These are phyloP conservation scores for Eupleurogrammus muticus DNA, from an alignment of 2,797 vertebrate genomes.

Conservation along the genomic window DNA sequence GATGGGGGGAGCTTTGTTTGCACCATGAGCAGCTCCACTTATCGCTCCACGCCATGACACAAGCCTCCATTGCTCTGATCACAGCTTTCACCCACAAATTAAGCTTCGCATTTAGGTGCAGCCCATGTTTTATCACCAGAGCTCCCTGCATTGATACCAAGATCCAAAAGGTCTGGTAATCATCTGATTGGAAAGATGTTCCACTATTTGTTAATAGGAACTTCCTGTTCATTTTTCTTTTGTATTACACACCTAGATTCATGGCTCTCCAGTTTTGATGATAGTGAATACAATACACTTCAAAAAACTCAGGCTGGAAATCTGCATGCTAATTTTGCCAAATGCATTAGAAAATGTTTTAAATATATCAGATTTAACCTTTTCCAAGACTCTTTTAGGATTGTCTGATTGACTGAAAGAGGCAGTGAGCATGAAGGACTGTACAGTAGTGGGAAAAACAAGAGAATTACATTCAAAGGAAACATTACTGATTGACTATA, in stretches of 20 bases:
- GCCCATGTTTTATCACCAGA: conserved; percentile 26
- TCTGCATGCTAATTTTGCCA: conserved; percentile 48
- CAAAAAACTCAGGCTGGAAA: conserved; percentile 33
- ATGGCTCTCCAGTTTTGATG: conserved; percentile 38
- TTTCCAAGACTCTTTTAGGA: conserved; percentile 8
- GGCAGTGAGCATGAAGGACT: background rate
- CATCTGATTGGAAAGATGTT: conserved; percentile 52
- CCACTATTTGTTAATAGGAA: conserved; percentile 33
- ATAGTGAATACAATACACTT: conserved; percentile 57
- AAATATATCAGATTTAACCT: conserved; percentile 29
- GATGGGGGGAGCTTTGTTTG: conserved; percentile 62
- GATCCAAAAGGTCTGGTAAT: conserved; percentile 44
- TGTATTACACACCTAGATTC: conserved; percentile 58
- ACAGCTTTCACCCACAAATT: conserved; percentile 34
- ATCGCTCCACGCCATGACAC: background rate
- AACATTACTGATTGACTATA: conserved; percentile 3
- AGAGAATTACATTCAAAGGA: conserved; percentile 4
- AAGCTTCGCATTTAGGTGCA: conserved; percentile 29
- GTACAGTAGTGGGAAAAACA: background rate
- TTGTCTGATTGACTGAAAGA: conserved; percentile 14
- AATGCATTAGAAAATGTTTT: conserved; percentile 40
- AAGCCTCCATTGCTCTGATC: conserved; percentile 28
- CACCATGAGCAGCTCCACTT: conserved; percentile 39
- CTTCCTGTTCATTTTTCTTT: conserved; percentile 54
- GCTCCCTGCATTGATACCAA: conserved; percentile 31